Evolutionary conservation across 2,113 vertebrate species (phyloP).

Genomic region (Sprattus sprattus): DNA sequence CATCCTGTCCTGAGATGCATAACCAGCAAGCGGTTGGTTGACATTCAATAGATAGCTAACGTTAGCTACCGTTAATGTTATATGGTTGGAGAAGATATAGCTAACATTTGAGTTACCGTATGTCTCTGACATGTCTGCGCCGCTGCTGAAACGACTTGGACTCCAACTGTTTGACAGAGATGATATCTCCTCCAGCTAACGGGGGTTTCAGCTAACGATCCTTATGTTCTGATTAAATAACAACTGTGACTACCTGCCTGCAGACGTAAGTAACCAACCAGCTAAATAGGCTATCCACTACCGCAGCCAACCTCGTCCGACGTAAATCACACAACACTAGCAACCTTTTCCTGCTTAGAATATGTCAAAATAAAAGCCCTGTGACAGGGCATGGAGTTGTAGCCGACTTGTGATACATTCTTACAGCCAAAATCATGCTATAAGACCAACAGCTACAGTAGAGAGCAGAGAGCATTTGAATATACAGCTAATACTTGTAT

Average conservation of each 20-base stretch:
- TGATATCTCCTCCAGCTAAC: conserved; percentile 22
- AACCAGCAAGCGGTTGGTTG: conserved; percentile 3
- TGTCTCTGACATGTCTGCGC: conserved; percentile 77
- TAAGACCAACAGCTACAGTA: too few relatives aligned
- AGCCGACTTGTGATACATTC: background rate
- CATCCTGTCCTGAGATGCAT: background rate
- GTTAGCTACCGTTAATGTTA: background rate
- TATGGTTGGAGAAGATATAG: background rate
- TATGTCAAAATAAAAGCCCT: background rate
- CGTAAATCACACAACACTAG: conserved; percentile 30
- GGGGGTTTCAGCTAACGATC: background rate
- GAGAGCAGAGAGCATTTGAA: too few relatives aligned
- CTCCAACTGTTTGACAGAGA: conserved; percentile 35
- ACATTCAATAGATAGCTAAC: conserved; percentile 13
- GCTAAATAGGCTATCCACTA: conserved; percentile 2
- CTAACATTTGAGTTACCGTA: conserved; percentile 65
- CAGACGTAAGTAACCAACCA: conserved; percentile 11
- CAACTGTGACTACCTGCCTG: conserved; percentile 7
- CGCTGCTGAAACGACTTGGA: conserved; percentile 44
- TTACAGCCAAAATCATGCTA: background rate
- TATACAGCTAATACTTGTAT: too few relatives aligned
- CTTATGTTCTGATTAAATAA: background rate
- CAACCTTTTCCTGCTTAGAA: background rate
- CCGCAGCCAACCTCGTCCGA: background rate
- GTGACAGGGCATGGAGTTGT: background rate